Evolutionary conservation across 2,797 vertebrate species (phyloP).

Genomic region (Coluber constrictor): DNA sequence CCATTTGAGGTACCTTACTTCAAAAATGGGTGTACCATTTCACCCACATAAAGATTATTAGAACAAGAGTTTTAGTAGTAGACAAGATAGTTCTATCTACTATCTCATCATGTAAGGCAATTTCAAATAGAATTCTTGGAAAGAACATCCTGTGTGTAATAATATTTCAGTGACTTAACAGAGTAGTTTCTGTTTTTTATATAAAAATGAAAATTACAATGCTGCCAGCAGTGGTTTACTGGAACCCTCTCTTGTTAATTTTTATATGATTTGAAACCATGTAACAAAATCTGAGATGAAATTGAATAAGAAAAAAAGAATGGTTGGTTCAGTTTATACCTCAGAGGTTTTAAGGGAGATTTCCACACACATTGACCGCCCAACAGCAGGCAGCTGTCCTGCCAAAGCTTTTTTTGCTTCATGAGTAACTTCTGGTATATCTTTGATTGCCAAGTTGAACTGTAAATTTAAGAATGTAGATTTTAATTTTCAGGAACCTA

Average conservation of each 20-base stretch:
- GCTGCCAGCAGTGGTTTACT: background rate
- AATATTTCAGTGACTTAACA: background rate
- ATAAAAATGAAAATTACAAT: background rate
- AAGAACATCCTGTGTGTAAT: background rate
- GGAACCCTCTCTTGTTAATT: background rate
- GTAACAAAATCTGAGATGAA: background rate
- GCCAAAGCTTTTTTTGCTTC: conserved; percentile 97
- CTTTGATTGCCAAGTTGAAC: conserved; percentile 99
- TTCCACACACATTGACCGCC: conserved; percentile 98
- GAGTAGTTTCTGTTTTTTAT: background rate
- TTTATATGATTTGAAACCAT: background rate
- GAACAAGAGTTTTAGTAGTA: background rate
- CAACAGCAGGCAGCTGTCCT: conserved; percentile 91
- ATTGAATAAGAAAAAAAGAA: background rate
- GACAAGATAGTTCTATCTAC: background rate
- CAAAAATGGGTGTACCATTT: background rate
- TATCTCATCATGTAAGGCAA: background rate
- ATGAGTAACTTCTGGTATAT: conserved; percentile 98
- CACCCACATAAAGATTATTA: background rate
- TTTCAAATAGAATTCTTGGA: background rate
- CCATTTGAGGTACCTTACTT: background rate
- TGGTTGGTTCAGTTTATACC: conserved; percentile 70
- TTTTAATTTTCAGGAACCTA: conserved; percentile 5
- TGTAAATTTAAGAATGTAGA: conserved; percentile 60
- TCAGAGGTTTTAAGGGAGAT: conserved; percentile 98